These are phyloP conservation scores for Gallinago nigripennis DNA, from an alignment of 2,797 vertebrate species.

Conservation along the genomic window DNA sequence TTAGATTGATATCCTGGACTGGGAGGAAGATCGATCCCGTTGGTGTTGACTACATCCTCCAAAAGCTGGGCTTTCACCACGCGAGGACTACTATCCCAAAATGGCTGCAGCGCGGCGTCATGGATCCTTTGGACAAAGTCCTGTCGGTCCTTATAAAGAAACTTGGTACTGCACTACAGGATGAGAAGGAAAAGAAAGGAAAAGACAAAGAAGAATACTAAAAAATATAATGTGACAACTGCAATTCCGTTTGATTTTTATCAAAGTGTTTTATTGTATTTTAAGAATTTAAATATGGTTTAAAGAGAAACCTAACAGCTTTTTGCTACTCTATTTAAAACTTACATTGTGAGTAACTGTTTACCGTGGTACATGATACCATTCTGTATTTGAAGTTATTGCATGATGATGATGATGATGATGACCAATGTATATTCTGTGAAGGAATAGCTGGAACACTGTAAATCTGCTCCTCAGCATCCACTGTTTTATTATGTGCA, in stretches of 20 bases:
- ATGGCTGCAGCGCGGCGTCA: conserved; percentile 98
- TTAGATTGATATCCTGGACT: conserved; percentile 97
- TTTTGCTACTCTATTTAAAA: conserved; percentile 76
- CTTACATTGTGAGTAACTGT: conserved; percentile 81
- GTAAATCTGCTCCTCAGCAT: conserved; percentile 80
- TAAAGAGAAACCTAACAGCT: conserved; percentile 70
- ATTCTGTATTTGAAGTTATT: conserved; percentile 79
- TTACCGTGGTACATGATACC: conserved; percentile 80
- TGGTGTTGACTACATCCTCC: conserved; percentile 97
- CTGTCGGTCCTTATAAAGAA: conserved; percentile 97
- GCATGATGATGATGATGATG: conserved; percentile 76
- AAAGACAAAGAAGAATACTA: conserved; percentile 94
- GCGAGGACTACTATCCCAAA: conserved; percentile 99
- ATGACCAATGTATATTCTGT: conserved; percentile 83
- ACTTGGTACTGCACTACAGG: conserved; percentile 93
- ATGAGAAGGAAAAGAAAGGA: conserved; percentile 95
- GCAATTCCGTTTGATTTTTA: conserved; percentile 66
- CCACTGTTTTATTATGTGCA: conserved; percentile 85
- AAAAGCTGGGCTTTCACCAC: conserved; percentile 97
- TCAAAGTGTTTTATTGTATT: conserved; percentile 72
- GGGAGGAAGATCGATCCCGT: conserved; percentile 98
- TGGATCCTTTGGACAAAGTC: conserved; percentile 98
- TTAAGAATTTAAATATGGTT: conserved; percentile 71
- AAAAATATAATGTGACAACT: conserved; percentile 55
- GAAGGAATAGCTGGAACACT: conserved; percentile 79